Evolutionary conservation across 2,113 vertebrate genomes (phyloP), one percentile per base, ranked within the genome.

Genomic region (Platanista minor): DNA sequence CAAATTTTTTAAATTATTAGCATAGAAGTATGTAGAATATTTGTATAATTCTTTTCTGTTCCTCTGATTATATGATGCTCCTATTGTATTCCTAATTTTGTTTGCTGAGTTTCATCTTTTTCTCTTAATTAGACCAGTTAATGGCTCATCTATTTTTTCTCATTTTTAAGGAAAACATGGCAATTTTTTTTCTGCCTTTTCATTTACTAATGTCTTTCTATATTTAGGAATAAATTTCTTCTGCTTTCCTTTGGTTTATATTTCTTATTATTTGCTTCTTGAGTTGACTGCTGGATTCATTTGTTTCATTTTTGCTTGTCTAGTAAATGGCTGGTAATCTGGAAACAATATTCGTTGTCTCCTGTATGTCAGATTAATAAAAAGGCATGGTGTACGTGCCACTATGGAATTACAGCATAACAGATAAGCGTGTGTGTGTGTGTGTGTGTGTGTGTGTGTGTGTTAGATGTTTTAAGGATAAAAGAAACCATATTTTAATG

Each of bases 211-310:
- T 88, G 4, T 74, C 6, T 91, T 77, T 84, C 23, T 59, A 18
- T 62, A 83, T 49, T 92, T 54, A 69, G 74, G 85, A 88, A 78
- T 90, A 21, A 46, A 74, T 91, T 67, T 85, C 31, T 81, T 95
- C 90, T 89, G 33, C 39, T 92, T 96, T 92, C 46, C 20, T 92
- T 88, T 78, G 33, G 33, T 31, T 95, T 95, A 36, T 52, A 72
- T 64, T 94, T 92, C 25, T 82, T 74, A 59, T 66, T 80, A 72
- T 52, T 83, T 94, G 43, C 33, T 91, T 91, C 39, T 54, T 84
- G 8, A 36, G 13, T 74, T 87, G 41, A 85, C 29, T 29, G 2
- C 43, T 93, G 77, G 59, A 64, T 87, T 78, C 57, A 43, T 64
- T 96, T 84, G 67, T 92, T 80, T 43, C 8, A 77, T 31, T 62